Base-by-base conservation (phyloP, 2,113 vertebrate species). In the Bagarius yarrelli region DNA sequence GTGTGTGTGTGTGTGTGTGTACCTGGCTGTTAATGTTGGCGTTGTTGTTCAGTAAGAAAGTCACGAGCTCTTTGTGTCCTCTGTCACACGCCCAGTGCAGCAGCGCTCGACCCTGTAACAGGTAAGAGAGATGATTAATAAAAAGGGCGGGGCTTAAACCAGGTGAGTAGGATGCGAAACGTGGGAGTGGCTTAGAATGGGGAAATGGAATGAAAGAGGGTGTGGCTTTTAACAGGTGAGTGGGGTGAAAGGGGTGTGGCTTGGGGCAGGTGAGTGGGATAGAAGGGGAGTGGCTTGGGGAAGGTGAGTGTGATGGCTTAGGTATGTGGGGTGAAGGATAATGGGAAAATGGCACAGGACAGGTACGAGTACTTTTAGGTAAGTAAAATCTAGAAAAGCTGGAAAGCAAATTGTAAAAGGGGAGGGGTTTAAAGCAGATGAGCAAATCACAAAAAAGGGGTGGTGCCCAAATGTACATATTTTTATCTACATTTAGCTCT, bases 51-150 rank as follows among this genome's bases (percentile, higher is more conserved):
- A 98, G 90, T 78, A 99, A 91, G 30, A 95, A 86, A n/a, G 94
- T 94, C 81, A 96, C 96, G 85, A 98, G 90, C 52, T 99, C 96
- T 87, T 96, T 96, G 89, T 98, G 98, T 86, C 98, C 98, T 91
- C 98, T 91, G 87, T 99, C 97, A 74, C 97, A 98, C 0, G 96
- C 95, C 97, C 98, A 99, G 83, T 98, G 97, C 60, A 99, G 93
- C 32, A 98, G 92, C 67, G 94, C 92, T 83, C 96, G 93, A 19
- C 97, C 96, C 98, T 99, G 87, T 53, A 92, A 86, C 85, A 86
- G 74, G 16, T 19, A 50, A 32, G 25, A 25, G 13, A 30, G 47
- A 52, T 27, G 12, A 4, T 69, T 25, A 23, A 23, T 47, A 8
- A n/a, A 44, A 14, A 1, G 64, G 36, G 66, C n/a, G 36, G 66